Conservation (phyloP, 2,797 vertebrate genomes). For the Melanotaenia pygmaea region DNA sequence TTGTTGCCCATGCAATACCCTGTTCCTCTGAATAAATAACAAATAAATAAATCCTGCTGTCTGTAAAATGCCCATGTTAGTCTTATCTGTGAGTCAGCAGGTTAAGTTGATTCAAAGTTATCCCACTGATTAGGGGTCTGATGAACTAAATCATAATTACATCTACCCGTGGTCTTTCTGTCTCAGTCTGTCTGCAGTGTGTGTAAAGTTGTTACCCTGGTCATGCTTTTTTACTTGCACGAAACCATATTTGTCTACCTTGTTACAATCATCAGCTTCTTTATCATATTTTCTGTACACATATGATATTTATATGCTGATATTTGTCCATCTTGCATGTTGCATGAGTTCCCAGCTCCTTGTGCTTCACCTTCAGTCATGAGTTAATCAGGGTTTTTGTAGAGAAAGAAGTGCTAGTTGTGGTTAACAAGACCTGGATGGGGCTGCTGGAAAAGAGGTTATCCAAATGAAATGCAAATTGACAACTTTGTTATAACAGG, state of each 20-base stretch:
- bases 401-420: not conserved
- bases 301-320: not conserved
- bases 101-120: slow-evolving; percentile 6
- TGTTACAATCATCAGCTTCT: slow-evolving; percentile 2
- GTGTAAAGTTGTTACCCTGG: slow-evolving; percentile 8
- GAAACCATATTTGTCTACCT: slow-evolving; percentile 15
- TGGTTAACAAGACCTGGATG: not conserved
- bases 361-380: slow-evolving; percentile 1
- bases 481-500: not conserved
- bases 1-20: not conserved
- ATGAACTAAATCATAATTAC: slow-evolving; percentile 30
- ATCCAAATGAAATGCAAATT: not conserved
- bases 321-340: slow-evolving; percentile 28
- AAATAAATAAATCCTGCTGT: not conserved
- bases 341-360: slow-evolving; percentile 43
- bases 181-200: slow-evolving; percentile 18
- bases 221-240: slow-evolving; percentile 31
- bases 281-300: slow-evolving; percentile 1
- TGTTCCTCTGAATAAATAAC: not conserved
- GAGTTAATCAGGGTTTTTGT: not conserved
- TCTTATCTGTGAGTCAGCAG: not conserved
- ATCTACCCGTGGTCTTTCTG: not conserved
- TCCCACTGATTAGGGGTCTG: slow-evolving; percentile 28
- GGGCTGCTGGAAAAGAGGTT: too few species aligned
- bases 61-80: not conserved